phyloP scores from a whole-genome alignment of 1,140 invertebrate genomes.

The Cecropterus lyciades region DNA sequence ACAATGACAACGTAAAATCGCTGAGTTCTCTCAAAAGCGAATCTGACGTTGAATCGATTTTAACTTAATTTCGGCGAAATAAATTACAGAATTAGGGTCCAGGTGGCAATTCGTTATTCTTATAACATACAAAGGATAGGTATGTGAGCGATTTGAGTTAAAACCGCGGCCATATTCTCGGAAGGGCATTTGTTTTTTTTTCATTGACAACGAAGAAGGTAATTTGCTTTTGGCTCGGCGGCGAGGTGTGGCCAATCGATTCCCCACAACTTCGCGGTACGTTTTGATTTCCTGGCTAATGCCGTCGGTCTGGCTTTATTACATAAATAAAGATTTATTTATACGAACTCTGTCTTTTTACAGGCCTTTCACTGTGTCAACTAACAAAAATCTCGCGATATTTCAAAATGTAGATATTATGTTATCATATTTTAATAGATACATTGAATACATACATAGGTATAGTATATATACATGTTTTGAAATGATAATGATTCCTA shows the following conservation, averaged over 20 bases:
- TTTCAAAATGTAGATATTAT: not conserved
- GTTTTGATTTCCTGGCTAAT: conserved; percentile 39
- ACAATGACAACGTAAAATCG: not conserved
- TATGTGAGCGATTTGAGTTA: conserved; percentile 3
- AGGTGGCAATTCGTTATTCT: conserved; percentile 12
- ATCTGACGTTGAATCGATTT: conserved; percentile 11
- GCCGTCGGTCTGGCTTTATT: conserved; percentile 42
- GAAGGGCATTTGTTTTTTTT: conserved; percentile 39
- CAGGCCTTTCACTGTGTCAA: conserved; percentile 12
- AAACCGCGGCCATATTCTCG: conserved; percentile 27
- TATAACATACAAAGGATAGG: conserved; percentile 14
- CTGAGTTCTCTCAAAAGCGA: not conserved
- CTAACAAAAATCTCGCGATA: not conserved
- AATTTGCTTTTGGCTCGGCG: conserved; percentile 48
- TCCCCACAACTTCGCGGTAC: conserved; percentile 48
- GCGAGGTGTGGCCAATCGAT: conserved; percentile 58
- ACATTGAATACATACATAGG: too few relatives aligned
- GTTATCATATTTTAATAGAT: too few relatives aligned
- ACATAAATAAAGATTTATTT: conserved; percentile 47
- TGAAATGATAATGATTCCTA: too few relatives aligned
- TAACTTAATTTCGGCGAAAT: conserved; percentile 10
- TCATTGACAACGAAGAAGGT: conserved; percentile 37
- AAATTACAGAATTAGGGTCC: conserved; percentile 12
- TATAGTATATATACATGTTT: too few relatives aligned
- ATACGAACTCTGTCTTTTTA: conserved; percentile 22